Evolutionary conservation across 2,797 vertebrate species (phyloP).

Genomic region (Sarcoramphus papa): DNA sequence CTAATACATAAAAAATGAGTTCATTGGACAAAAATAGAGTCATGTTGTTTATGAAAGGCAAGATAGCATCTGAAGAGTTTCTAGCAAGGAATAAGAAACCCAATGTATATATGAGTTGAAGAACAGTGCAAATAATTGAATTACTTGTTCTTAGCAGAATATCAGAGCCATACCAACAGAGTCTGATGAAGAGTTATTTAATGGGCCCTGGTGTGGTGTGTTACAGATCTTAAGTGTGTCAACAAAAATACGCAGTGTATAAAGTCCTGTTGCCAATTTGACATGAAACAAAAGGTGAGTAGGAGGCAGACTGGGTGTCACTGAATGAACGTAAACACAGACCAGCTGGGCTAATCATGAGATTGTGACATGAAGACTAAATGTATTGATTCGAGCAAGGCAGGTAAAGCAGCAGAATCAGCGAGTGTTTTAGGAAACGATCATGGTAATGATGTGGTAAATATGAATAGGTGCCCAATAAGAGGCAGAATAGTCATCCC

Average conservation of each 20-base stretch:
- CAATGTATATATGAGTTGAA: not conserved
- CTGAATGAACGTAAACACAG: not conserved
- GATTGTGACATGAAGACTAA: not conserved
- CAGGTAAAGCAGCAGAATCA: not conserved
- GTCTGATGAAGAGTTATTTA: not conserved
- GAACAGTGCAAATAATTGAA: not conserved
- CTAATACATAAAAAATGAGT: not conserved
- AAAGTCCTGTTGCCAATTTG: not conserved
- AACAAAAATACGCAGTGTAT: not conserved
- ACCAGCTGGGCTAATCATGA: not conserved
- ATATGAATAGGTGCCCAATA: not conserved
- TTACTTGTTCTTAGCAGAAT: not conserved
- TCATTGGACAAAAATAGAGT: not conserved
- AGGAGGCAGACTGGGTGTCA: not conserved
- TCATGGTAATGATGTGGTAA: not conserved
- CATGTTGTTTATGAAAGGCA: not conserved
- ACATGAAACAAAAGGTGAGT: not conserved
- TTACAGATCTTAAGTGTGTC: not conserved
- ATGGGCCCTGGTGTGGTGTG: not conserved
- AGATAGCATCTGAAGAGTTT: not conserved
- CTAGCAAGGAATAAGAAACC: not conserved
- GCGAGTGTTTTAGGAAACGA: fast-evolving
- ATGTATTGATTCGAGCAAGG: not conserved
- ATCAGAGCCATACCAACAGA: not conserved
- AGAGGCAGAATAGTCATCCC: not conserved